Percentiles rank a stretch among this genome's conserved stretches.
These are phyloP conservation scores for Coracias cyanogaster DNA, from an alignment of 2,797 vertebrate genomes.

Conservation along the genomic window DNA sequence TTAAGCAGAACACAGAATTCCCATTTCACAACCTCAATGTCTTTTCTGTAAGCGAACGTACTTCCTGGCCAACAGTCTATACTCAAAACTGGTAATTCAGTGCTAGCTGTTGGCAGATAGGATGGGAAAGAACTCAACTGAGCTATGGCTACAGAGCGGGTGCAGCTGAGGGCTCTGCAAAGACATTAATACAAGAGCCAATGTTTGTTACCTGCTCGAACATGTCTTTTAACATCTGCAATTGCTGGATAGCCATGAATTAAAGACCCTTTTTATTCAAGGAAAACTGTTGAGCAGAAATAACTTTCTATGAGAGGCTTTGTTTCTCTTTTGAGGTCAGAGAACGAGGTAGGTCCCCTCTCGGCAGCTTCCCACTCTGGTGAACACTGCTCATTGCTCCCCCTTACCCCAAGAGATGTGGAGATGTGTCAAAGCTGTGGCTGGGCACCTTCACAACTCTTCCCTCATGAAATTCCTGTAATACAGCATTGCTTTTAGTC, in stretches of 20 bases:
- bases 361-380: not conserved
- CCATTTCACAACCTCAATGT: not conserved
- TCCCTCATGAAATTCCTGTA: not conserved
- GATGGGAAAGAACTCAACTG: not conserved
- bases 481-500: not conserved
- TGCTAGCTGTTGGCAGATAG: not conserved
- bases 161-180: not conserved
- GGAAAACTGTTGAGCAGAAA: not conserved
- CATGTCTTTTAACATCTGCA: not conserved
- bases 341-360: not conserved
- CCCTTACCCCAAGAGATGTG: not conserved
- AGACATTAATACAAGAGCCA: not conserved
- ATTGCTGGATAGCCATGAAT: not conserved
- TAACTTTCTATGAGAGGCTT: not conserved
- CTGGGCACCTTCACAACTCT: not conserved
- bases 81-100: not conserved
- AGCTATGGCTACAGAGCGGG: not conserved
- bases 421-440: not conserved
- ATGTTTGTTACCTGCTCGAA: not conserved
- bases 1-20: not conserved
- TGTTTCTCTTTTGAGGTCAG: not conserved
- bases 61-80: not conserved
- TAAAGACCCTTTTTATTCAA: not conserved
- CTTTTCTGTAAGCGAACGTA: not conserved
- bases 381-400: not conserved